These are phyloP conservation scores for Pardalotus punctatus DNA, from an alignment of 2,113 vertebrate species.

Conservation along the genomic window DNA sequence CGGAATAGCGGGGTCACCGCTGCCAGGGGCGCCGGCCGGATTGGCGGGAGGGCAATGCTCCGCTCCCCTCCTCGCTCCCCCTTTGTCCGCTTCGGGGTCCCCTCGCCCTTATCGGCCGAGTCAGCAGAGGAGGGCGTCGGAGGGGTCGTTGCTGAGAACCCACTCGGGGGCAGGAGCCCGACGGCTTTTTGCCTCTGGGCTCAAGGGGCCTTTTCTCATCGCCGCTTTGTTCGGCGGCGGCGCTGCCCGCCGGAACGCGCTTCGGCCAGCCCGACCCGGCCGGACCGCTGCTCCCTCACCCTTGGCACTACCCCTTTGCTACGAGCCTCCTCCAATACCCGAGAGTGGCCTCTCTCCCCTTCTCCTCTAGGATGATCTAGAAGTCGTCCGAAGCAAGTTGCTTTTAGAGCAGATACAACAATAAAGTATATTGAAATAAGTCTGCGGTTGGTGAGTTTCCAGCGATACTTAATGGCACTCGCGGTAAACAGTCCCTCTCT, in stretches of 20 bases:
- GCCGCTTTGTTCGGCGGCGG: neutral
- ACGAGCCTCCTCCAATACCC: neutral
- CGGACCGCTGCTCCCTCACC: neutral
- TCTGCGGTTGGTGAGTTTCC: conserved; percentile 69
- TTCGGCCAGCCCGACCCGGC: neutral
- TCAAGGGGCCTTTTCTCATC: neutral
- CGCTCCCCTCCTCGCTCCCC: neutral
- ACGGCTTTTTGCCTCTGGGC: neutral
- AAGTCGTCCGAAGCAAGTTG: conserved; percentile 22
- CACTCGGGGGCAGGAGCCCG: neutral
- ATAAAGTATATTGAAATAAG: conserved; percentile 66
- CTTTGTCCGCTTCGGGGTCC: neutral
- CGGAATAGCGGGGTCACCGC: conserved; percentile 5
- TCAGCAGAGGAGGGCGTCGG: neutral
- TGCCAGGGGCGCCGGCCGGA: neutral
- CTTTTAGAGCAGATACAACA: conserved; percentile 52
- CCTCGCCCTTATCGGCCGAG: neutral
- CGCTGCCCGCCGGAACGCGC: neutral
- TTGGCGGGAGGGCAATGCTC: neutral
- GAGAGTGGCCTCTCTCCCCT: neutral
- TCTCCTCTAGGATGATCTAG: neutral
- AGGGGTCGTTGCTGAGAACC: neutral
- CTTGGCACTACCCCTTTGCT: neutral
- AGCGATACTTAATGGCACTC: conserved; percentile 63
- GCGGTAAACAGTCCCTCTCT: conserved; percentile 72